Conservation (phyloP, 2,888 invertebrate genomes). For the Nymphalis urticae region DNA sequence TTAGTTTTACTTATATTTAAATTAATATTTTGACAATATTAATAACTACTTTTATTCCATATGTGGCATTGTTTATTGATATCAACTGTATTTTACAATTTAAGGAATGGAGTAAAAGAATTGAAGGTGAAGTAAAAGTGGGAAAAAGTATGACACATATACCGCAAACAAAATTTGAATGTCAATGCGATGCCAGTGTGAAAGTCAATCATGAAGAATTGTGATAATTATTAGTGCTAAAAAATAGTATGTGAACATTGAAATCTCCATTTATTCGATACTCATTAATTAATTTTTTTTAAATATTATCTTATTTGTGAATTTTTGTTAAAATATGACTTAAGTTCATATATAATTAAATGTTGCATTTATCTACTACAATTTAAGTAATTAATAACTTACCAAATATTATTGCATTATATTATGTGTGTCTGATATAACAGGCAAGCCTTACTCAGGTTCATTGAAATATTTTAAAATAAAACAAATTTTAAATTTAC, state of each 20-base stretch:
- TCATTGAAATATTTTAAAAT: no score
- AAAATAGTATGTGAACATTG: not conserved
- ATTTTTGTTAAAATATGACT: no score
- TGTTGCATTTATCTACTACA: no score
- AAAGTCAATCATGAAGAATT: constrained; percentile 58
- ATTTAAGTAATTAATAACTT: no score
- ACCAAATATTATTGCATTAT: no score
- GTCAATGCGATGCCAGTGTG: constrained; percentile 51
- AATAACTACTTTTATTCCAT: no score
- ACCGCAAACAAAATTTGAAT: constrained; percentile 59
- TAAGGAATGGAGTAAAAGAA: constrained; percentile 88
- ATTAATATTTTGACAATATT: no score
- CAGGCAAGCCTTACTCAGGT: no score
- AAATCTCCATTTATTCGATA: constrained; percentile 8
- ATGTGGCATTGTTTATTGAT: constrained; percentile 14
- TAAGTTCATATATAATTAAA: no score
- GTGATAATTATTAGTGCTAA: not conserved
- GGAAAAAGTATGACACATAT: constrained; percentile 64
- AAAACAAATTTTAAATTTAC: no score
- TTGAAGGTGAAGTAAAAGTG: constrained; percentile 71
- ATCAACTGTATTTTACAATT: constrained; percentile 17
- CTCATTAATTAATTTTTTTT: not conserved
- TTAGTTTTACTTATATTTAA: no score
- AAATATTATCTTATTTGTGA: not conserved
- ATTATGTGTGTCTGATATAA: no score